Percentiles rank a stretch among this genome's conserved stretches.
These are phyloP conservation scores for Epinotia brunnichana DNA, from an alignment of 2,888 invertebrate genomes.

Conservation along the genomic window DNA sequence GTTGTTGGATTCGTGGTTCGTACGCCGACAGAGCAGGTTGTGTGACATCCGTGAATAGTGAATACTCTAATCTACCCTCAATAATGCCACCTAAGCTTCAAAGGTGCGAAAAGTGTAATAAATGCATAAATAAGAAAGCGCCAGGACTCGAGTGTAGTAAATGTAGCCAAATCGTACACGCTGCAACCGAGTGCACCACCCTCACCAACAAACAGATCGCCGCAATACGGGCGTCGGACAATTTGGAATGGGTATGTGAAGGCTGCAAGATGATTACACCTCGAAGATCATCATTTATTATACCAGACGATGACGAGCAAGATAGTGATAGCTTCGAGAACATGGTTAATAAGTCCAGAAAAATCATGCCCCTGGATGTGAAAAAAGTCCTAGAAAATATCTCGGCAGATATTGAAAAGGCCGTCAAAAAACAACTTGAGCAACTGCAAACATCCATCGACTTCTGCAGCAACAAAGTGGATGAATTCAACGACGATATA, in stretches of 20 bases:
- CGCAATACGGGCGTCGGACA: not conserved
- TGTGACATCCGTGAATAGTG: no score
- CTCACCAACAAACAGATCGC: not conserved
- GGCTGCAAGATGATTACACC: not conserved
- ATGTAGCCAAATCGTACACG: not conserved
- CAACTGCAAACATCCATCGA: not conserved
- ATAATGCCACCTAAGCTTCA: no score
- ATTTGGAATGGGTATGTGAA: not conserved
- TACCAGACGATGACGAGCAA: not conserved
- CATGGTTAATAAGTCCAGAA: not conserved
- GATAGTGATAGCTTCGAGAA: not conserved
- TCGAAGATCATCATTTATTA: not conserved
- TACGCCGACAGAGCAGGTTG: no score
- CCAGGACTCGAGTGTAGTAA: constrained; percentile 1
- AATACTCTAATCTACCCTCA: no score
- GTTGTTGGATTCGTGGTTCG: no score
- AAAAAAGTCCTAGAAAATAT: not conserved
- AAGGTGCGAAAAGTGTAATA: not conserved
- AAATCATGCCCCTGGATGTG: not conserved
- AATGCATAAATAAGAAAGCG: not conserved
- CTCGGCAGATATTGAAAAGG: not conserved
- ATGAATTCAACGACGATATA: not conserved
- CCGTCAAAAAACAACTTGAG: not conserved
- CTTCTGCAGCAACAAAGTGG: not conserved
- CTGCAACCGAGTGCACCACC: not conserved